A percentile compares a stretch with the other conserved stretches of the same genome.
Evolutionary conservation across 2,113 vertebrate species (phyloP).

Genomic region (Xiphophorus maculatus): DNA sequence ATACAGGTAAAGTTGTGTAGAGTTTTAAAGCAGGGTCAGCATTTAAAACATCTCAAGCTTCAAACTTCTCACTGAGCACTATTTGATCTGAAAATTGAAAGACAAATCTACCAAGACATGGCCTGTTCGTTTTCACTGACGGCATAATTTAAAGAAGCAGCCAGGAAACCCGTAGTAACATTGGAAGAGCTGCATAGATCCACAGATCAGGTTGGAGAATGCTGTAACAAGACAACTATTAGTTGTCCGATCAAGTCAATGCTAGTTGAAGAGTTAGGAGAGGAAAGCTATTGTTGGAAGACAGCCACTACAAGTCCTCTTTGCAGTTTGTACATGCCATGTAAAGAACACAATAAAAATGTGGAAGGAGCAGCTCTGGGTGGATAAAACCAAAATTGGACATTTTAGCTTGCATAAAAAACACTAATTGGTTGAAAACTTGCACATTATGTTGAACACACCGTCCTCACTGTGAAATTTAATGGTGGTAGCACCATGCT

Average conservation of each 20-base stretch:
- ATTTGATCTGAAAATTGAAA: neutral
- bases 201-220: neutral
- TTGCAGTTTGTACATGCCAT: too few relatives aligned
- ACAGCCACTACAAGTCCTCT: neutral
- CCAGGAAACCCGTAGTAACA: neutral
- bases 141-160: neutral
- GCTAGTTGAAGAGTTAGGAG: neutral
- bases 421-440: neutral
- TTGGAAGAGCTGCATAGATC: neutral
- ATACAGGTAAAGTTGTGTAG: neutral
- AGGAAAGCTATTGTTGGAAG: neutral
- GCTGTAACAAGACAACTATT: neutral
- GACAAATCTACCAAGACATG: neutral
- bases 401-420: neutral
- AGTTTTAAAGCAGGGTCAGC: neutral
- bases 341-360: neutral
- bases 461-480: too few relatives aligned
- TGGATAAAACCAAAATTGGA: neutral
- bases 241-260: neutral
- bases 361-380: neutral
- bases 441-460: constrained; percentile 58
- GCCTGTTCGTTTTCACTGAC: neutral
- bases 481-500: too few relatives aligned
- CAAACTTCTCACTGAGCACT: neutral
- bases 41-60: neutral